phyloP scores from a whole-genome alignment of 2,113 vertebrate genomes.

The Cepphus grylle region DNA sequence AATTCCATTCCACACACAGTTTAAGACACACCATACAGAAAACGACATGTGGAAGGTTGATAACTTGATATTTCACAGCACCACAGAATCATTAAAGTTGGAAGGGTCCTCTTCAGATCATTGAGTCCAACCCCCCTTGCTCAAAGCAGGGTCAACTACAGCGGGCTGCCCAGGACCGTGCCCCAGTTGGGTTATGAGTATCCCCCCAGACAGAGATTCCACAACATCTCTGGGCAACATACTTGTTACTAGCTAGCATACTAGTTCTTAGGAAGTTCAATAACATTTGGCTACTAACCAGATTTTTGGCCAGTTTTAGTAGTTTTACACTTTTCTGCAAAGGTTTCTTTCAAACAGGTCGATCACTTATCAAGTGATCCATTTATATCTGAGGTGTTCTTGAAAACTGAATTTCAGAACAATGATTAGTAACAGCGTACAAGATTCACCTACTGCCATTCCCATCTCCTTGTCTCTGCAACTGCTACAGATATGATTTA shows the following conservation, averaged over 20 bases:
- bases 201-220: neutral
- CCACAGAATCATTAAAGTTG: neutral
- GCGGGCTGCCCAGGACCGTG: neutral
- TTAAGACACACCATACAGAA: neutral
- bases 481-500: neutral
- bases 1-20: neutral
- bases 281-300: neutral
- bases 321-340: neutral
- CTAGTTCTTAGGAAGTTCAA: neutral
- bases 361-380: neutral
- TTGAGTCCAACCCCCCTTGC: neutral
- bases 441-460: neutral
- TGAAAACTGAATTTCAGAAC: neutral
- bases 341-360: neutral
- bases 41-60: neutral
- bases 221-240: rapidly evolving
- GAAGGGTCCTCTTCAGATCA: neutral
- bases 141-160: neutral
- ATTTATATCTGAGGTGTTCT: neutral
- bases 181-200: neutral
- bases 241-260: neutral
- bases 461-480: neutral
- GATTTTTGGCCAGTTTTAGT: neutral
- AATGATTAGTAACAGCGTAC: neutral
- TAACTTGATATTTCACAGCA: neutral